Conservation (phyloP, 1,140 invertebrate species). For the Cyphomyrmex costatus region DNA sequence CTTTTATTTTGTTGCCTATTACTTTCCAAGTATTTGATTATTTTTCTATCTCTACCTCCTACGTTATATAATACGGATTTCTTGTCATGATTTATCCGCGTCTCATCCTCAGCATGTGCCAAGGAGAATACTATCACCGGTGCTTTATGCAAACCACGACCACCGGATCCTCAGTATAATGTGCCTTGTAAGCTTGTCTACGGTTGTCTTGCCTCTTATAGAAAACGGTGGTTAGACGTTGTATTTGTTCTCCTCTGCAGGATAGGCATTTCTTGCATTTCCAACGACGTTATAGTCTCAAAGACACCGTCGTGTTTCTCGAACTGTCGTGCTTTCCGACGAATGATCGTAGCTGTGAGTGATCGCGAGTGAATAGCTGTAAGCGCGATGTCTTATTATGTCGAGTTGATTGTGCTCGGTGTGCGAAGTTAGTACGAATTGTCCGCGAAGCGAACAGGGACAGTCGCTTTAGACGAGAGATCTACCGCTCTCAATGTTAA, state of each 20-base stretch:
- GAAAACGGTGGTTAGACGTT: slow-evolving; percentile 65
- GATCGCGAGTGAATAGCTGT: slow-evolving; percentile 35
- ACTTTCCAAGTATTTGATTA: neutral
- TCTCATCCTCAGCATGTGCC: slow-evolving; percentile 36
- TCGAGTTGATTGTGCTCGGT: slow-evolving; percentile 37
- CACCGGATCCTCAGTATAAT: slow-evolving; percentile 73
- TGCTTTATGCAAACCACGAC: slow-evolving; percentile 77
- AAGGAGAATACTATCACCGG: slow-evolving; percentile 62
- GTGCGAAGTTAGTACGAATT: slow-evolving; percentile 20
- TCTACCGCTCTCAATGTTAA: slow-evolving; percentile 26
- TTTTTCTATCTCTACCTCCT: neutral
- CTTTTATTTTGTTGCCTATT: neutral
- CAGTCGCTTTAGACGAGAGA: neutral
- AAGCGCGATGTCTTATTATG: slow-evolving; percentile 44
- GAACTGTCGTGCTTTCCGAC: slow-evolving; percentile 31
- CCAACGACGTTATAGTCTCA: slow-evolving; percentile 16
- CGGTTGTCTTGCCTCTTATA: slow-evolving; percentile 75
- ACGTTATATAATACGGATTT: slow-evolving; percentile 17
- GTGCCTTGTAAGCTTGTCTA: slow-evolving; percentile 74
- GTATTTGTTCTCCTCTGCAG: slow-evolving; percentile 11
- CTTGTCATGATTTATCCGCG: slow-evolving; percentile 55
- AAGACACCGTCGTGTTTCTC: slow-evolving; percentile 16
- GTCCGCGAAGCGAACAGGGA: neutral
- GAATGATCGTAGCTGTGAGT: slow-evolving; percentile 37
- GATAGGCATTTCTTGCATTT: slow-evolving; percentile 59